Base-by-base conservation (phyloP, 2,113 vertebrate species). In the Prionailurus viverrinus region DNA sequence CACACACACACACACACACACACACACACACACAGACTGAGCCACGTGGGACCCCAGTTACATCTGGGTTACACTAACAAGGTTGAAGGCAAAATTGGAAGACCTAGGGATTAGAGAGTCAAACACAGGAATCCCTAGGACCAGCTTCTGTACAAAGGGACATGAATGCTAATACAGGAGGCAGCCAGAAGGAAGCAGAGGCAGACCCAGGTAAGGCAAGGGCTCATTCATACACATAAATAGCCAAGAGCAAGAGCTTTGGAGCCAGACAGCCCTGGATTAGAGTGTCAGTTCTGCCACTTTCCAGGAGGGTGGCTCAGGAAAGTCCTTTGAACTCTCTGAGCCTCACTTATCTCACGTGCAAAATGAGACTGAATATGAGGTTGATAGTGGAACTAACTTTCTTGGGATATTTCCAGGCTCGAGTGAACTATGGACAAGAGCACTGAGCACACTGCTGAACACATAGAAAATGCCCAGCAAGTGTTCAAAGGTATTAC, bases 201-300 rank as follows among this genome's bases (percentile, higher is more conserved):
- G 39, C 16, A 1, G 4, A 41, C 4, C 21, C 69, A 5, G 23
- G 16, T 15, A 18, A 23, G 48, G 45, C 18, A 3, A 66, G 1
- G n/a, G 4, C n/a, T 3, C 12, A 2, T 31, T 1, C 0, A 0
- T 39, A 5, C 53, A 55, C 6, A 15, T 1, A 8, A 36, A 25
- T 4, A 79, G 74, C 23, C 65, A 7, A 48, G 31, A 31, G 18
- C 55, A 18, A 41, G 68, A 3, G 7, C 25, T 53, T 27, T 66
- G 45, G 78, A 23, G 18, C 27, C 18, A 5, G 3, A 33, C 33
- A n/a, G 33, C 48, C 69, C n/a, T 13, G 27, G 78, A 27, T 1
- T 0, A 0, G 4, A n/a, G 29, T 3, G 1, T 7, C n/a, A 13
- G 7, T 1, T 45, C 79, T 16, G 19, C 45, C 55, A 1, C 58